A percentile compares a stretch with the other conserved stretches of the same genome.
Conservation (phyloP, 1,140 invertebrate species). For the Euura saliciscinereae region DNA sequence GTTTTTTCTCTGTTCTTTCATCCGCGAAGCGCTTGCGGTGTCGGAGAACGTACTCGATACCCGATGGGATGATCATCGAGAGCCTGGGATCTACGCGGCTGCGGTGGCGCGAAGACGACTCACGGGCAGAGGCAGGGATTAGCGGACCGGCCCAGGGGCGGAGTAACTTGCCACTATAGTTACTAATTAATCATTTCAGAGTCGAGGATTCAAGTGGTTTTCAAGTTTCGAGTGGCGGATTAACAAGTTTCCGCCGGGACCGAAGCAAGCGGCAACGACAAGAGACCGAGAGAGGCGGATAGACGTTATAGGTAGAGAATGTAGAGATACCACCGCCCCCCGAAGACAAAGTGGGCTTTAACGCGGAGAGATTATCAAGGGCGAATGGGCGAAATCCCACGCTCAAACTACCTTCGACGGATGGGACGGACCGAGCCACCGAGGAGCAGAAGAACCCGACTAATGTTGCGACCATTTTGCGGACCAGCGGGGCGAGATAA, state of each 20-base stretch:
- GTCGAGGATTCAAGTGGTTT: constrained; percentile 13
- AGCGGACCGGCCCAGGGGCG: neutral
- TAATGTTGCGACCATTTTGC: too few species aligned
- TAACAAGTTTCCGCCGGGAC: constrained; percentile 12
- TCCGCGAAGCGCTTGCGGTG: too few species aligned
- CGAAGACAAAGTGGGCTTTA: constrained; percentile 10
- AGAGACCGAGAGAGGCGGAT: constrained; percentile 13
- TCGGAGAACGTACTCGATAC: too few species aligned
- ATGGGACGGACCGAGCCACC: neutral
- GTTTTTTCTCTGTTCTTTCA: too few species aligned
- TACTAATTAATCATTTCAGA: constrained; percentile 13
- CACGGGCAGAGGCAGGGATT: neutral
- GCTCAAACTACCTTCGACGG: constrained; percentile 2
- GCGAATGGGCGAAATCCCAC: neutral
- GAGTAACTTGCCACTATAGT: constrained; percentile 9
- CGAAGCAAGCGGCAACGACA: neutral
- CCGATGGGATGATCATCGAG: neutral
- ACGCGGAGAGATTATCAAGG: constrained; percentile 15
- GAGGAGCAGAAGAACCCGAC: neutral
- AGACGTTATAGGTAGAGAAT: constrained; percentile 13
- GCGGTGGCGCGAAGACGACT: too few species aligned
- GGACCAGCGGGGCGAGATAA: too few species aligned
- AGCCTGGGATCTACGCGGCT: too few species aligned
- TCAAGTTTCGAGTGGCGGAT: constrained; percentile 10
- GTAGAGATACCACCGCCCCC: constrained; percentile 12